These are phyloP conservation scores for Empidonax alnorum DNA, from an alignment of 2,113 vertebrate species.

Conservation along the genomic window DNA sequence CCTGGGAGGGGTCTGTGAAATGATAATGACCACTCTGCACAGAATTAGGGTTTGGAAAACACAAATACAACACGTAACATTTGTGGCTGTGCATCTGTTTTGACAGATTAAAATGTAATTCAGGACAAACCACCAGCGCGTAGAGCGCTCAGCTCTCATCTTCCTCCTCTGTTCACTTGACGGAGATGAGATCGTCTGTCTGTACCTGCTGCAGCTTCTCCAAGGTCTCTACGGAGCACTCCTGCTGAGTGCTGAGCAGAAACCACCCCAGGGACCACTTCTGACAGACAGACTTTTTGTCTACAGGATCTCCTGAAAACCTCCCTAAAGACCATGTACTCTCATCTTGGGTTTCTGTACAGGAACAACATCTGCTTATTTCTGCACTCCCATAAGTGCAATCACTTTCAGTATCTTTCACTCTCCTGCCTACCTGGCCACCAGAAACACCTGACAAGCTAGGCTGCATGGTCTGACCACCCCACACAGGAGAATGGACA, in stretches of 20 bases:
- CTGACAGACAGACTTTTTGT: background rate
- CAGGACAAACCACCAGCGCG: constrained; percentile 21
- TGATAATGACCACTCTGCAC: background rate
- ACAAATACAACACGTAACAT: constrained; percentile 21
- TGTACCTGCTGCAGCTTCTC: background rate
- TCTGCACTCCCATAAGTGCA: background rate
- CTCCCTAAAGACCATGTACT: background rate
- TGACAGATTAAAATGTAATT: constrained; percentile 60
- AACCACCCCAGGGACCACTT: background rate
- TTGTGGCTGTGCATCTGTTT: constrained; percentile 54
- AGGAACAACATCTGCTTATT: background rate
- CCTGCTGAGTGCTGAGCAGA: background rate
- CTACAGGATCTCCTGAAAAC: background rate
- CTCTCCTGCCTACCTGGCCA: background rate
- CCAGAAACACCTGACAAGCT: background rate
- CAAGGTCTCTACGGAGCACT: background rate
- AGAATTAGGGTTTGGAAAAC: constrained; percentile 27
- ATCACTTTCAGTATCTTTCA: rapidly evolving
- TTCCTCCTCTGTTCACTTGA: background rate
- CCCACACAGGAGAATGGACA: background rate
- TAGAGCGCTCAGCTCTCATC: background rate
- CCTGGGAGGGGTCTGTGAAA: background rate
- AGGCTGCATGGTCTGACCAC: background rate
- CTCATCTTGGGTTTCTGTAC: background rate
- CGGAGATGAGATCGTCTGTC: background rate